These are phyloP conservation scores for Lepidurus apus DNA, from an alignment of 1,140 invertebrate species.

Conservation along the genomic window DNA sequence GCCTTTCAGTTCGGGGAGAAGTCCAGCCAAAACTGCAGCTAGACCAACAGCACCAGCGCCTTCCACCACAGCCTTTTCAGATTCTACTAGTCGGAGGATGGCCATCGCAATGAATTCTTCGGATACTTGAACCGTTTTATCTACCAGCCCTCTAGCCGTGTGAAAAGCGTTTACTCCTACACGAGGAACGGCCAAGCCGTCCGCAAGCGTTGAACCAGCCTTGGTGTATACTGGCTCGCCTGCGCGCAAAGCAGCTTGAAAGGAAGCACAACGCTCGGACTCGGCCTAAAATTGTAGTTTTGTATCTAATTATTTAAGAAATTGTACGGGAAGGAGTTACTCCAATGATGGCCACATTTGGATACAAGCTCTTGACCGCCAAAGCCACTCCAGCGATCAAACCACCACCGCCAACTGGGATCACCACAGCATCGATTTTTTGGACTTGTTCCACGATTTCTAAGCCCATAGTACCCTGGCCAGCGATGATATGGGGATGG, in stretches of 20 bases:
- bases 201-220: conserved; percentile 73
- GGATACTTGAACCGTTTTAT: conserved; percentile 74
- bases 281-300: conserved; percentile 61
- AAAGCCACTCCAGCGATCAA: conserved; percentile 80
- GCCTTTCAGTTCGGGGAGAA: conserved; percentile 72
- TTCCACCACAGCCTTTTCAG: conserved; percentile 89
- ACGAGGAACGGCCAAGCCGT: conserved; percentile 83
- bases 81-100: conserved; percentile 77
- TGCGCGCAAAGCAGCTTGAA: conserved; percentile 63
- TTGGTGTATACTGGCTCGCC: conserved; percentile 62
- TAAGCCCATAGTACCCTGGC: conserved; percentile 84
- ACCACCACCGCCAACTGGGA: conserved; percentile 86
- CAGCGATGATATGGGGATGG: conserved; percentile 87
- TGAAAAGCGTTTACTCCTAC: conserved; percentile 83
- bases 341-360: conserved; percentile 57
- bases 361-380: conserved; percentile 77
- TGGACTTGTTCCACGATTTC: conserved; percentile 83
- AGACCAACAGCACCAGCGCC: conserved; percentile 82
- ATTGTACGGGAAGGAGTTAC: conserved; percentile 41
- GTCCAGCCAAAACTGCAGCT: conserved; percentile 76
- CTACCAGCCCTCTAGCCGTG: conserved; percentile 68
- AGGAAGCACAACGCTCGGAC: conserved; percentile 81
- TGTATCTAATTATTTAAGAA: not conserved
- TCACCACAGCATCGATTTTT: conserved; percentile 66
- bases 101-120: conserved; percentile 84